phyloP scores from a whole-genome alignment of 2,113 vertebrate species.

The Aspiorhynchus laticeps region DNA sequence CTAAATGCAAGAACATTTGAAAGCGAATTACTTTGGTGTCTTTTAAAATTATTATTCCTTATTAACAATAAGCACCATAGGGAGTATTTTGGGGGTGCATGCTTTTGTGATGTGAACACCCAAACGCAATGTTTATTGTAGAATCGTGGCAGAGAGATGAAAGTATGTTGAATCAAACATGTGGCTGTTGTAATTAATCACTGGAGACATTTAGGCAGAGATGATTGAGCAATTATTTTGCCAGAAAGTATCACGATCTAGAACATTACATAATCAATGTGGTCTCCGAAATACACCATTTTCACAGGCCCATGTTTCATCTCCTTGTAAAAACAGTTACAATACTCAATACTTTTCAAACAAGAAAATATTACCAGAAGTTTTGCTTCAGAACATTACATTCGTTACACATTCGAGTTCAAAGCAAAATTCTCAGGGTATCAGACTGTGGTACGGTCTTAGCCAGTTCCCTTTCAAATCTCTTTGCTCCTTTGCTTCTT shows the following conservation, averaged over 20 bases:
- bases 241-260: constrained; percentile 47
- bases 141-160: background rate
- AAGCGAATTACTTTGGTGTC: background rate
- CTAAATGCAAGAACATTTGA: background rate
- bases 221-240: constrained; percentile 64
- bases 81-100: background rate
- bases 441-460: background rate
- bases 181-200: constrained; percentile 61
- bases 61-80: background rate
- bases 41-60: background rate
- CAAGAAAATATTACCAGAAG: constrained; percentile 14
- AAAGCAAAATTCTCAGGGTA: constrained; percentile 26
- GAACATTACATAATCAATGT: background rate
- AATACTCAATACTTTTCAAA: constrained; percentile 18
- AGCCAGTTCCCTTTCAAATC: constrained; percentile 23
- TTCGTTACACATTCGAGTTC: constrained; percentile 6
- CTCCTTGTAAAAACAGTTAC: constrained; percentile 4
- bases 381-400: constrained; percentile 17
- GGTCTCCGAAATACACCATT: background rate
- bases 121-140: background rate
- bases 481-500: constrained; percentile 14
- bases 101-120: background rate
- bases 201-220: constrained; percentile 70
- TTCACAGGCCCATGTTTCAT: background rate
- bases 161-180: background rate